phyloP scores from a whole-genome alignment of 2,797 vertebrate genomes.

The Mus minutoides region DNA sequence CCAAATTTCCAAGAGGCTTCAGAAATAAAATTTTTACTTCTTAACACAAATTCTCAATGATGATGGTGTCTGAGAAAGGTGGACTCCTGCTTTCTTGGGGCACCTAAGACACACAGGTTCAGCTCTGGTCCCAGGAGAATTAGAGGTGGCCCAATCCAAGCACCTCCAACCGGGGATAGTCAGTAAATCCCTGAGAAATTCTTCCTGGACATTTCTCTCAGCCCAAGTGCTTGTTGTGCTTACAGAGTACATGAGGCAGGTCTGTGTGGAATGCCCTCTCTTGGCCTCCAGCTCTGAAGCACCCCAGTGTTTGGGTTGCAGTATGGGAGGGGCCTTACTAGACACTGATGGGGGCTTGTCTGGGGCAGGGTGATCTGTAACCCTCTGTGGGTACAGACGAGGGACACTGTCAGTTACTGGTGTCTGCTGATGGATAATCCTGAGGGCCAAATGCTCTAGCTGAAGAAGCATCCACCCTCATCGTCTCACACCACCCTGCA shows the following conservation, averaged over 20 bases:
- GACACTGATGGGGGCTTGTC: neutral
- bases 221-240: too few species aligned
- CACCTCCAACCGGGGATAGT: neutral
- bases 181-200: neutral
- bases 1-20: neutral
- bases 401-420: neutral
- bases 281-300: neutral
- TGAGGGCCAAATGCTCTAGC: neutral
- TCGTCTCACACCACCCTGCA: neutral
- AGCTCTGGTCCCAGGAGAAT: neutral
- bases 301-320: neutral
- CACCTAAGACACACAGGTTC: neutral
- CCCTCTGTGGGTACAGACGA: neutral
- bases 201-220: neutral
- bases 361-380: neutral
- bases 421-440: neutral
- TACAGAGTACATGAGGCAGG: accelerated
- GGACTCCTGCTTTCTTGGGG: neutral
- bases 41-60: neutral
- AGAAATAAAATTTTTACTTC: neutral
- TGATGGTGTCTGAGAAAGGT: neutral
- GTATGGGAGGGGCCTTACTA: neutral
- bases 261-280: neutral
- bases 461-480: neutral
- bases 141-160: neutral